Evolutionary conservation across 2,888 invertebrate species (phyloP), one percentile per base, ranked within the genome.

Genomic region (Byasa hedistus): DNA sequence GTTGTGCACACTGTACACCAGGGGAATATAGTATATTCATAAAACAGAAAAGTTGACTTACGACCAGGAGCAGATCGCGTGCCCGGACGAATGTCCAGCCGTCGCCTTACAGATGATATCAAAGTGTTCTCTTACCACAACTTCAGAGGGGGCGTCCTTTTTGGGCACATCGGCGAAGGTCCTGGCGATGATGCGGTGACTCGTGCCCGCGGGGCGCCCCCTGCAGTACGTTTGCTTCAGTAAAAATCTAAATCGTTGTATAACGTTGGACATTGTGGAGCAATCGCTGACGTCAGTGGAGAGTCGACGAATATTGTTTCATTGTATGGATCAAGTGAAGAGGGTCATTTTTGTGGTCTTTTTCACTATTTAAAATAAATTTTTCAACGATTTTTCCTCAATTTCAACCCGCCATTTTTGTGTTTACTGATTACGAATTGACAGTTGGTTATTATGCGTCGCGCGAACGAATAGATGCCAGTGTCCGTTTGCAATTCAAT

Each of bases 141-240:
- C 69, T 70, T 83, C 80, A 8, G 83, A 74, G 27, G 67, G 75
- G 0, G 75, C 68, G 66, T 85, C 84, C 27, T 77, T 66, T 69
- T 82, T 84, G 5, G 79, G 67, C 24, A 73, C 79, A 64, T 89
- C 87, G 15, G 86, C 78, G 68, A 74, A 83, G 39, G 62, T 74
- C 67, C 87, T 69, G n/a, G 51, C 61, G 21, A 64, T 60, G 15
- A 36, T 23, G 5, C 27, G 36, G 44, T 21, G 64, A 52, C 54
- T 57, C 22, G 52, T 21, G 24, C 61, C 52, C 17, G 22, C n/a
- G 21, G 2, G 12, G 10, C 32, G n/a, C 51, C n/a, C 59, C 27
- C 8, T 63, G 15, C 24, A 44, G 36, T 22, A 68, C 36, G 39
- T 62, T 21, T 39, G 69, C n/a, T n/a, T 52, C 39, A 39, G 57